A percentile compares a stretch with the other conserved stretches of the same genome.
These are phyloP conservation scores for Tragulus kanchil DNA, from an alignment of 2,113 vertebrate genomes.

Conservation along the genomic window DNA sequence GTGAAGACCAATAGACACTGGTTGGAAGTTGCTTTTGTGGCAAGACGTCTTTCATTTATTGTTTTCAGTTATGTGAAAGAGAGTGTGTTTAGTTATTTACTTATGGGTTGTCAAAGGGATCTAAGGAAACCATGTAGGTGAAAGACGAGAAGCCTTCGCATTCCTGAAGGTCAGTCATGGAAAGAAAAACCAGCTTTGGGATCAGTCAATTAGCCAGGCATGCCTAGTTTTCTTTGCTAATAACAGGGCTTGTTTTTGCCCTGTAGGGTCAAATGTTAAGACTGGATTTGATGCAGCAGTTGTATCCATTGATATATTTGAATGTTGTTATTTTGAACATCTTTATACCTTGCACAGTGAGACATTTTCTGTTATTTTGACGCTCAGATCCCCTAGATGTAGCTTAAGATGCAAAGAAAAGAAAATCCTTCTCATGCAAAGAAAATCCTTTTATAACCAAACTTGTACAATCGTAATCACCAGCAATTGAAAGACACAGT, in stretches of 20 bases:
- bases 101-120: constrained; percentile 68
- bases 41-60: constrained; percentile 39
- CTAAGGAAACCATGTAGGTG: constrained; percentile 74
- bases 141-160: constrained; percentile 82
- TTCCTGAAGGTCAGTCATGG: constrained; percentile 88
- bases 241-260: constrained; percentile 86
- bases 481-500: background rate
- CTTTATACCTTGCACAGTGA: background rate
- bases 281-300: constrained; percentile 83
- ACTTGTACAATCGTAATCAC: background rate
- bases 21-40: constrained; percentile 35
- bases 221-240: constrained; percentile 89
- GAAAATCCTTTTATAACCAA: background rate
- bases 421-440: background rate
- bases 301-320: constrained; percentile 74
- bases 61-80: constrained; percentile 65
- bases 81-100: constrained; percentile 61
- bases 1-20: background rate
- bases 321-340: constrained; percentile 73
- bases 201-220: constrained; percentile 89
- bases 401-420: background rate
- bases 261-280: constrained; percentile 90
- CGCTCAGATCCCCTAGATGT: background rate
- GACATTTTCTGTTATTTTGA: background rate
- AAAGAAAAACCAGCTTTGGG: constrained; percentile 85